Evolutionary conservation across 2,113 vertebrate genomes (phyloP), one percentile per base, ranked within the genome.

Genomic region (Anseranas semipalmata): DNA sequence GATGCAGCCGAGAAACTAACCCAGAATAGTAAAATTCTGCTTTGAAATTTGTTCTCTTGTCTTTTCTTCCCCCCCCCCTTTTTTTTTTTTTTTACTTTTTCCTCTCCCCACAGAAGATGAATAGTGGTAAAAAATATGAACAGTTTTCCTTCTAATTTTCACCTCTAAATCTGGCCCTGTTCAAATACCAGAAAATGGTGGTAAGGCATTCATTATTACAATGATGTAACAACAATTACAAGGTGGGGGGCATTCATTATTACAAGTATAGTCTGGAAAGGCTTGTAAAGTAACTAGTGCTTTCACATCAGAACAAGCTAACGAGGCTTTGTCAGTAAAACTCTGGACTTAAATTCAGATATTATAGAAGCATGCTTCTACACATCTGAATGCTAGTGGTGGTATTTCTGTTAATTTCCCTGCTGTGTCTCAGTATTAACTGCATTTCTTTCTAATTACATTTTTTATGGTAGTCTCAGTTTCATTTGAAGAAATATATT

Each of bases 71-170:
- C 10, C 55, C 18, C 32, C 56, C 32, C 33, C 1, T 16, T 3
- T 25, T 0, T 28, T 8, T 25, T 75, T 30, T 39, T 14, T 9
- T 20, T 14, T 4, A 22, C 7, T 15, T 39, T 13, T 18, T 1
- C 2, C 7, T 19, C 16, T 86, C 10, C 24, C 9, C 9, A 21
- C 15, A 13, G 13, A 82, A 68, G 12, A 65, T 17, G 33, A 73
- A 24, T 33, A 35, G 43, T 28, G 8, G 7, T 70, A 60, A 82
- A 70, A 91, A 56, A 45, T 16, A 0, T 1, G 1, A 63, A 59
- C 5, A 4, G 4, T 59, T 89, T 55, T 14, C 7, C 7, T 75
- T 17, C 7, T 73, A 7, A 1, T 72, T 91, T 95, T 75, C 24
- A 45, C 20, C 15, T 43, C 14, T 62, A 50, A 89, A 72, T 15